phyloP scores from a whole-genome alignment of 2,888 invertebrate species.

The Eupithecia centaureata region DNA sequence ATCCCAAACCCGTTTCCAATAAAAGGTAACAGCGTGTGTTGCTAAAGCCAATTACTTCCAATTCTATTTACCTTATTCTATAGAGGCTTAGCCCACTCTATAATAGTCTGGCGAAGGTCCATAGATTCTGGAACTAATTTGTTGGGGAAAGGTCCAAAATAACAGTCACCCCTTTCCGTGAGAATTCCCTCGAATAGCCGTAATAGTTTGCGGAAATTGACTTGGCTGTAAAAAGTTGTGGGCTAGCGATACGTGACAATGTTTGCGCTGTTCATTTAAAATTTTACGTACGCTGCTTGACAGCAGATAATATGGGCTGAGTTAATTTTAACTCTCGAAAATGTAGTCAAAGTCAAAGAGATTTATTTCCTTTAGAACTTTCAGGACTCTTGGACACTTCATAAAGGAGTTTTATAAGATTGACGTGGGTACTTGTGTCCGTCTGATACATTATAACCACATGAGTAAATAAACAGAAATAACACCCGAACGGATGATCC shows the following conservation, averaged over 20 bases:
- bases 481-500: no score
- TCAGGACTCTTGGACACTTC: no score
- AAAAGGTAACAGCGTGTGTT: conserved; percentile 61
- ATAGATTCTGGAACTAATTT: conserved; percentile 40
- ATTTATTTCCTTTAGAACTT: no score
- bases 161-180: conserved; percentile 30
- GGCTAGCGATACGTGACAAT: conserved; percentile 2
- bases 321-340: neutral
- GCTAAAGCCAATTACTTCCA: conserved; percentile 65
- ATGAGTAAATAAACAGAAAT: no score
- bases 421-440: no score
- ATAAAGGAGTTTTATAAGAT: no score
- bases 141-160: conserved; percentile 26
- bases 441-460: no score
- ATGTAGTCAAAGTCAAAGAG: no score
- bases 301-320: neutral
- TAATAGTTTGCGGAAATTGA: conserved; percentile 28
- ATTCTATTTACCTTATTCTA: conserved; percentile 59
- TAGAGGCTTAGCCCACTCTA: conserved; percentile 44
- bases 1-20: conserved; percentile 64
- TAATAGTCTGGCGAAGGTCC: conserved; percentile 41
- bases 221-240: conserved; percentile 30
- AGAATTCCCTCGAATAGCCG: conserved; percentile 27
- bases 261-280: conserved; percentile 2
- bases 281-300: neutral